Percentiles rank a stretch among this genome's conserved stretches.
Evolutionary conservation across 1,140 invertebrate species (phyloP).

Genomic region (Papilio helenus): DNA sequence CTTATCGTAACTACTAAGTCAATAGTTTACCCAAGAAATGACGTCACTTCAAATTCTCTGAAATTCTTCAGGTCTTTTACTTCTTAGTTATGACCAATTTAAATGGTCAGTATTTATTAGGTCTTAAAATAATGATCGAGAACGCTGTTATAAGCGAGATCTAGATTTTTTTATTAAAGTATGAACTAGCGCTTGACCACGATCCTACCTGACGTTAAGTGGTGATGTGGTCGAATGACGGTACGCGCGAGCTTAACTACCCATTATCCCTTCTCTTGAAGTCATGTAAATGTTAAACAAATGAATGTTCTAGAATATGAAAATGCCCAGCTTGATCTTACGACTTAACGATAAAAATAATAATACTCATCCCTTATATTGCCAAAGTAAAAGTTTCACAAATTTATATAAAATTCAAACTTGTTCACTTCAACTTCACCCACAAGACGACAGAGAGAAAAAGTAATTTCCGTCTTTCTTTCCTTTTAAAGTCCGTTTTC

Average conservation of each 20-base stretch:
- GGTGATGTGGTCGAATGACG: too few species aligned
- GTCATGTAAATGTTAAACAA: too few species aligned
- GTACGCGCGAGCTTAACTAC: too few species aligned
- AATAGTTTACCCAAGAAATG: not conserved
- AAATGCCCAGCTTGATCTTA: not conserved
- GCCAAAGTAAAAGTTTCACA: conserved; percentile 6
- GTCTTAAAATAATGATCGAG: too few species aligned
- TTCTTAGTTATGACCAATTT: too few species aligned
- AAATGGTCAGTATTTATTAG: too few species aligned
- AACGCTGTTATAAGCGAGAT: too few species aligned
- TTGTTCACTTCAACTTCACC: conserved; percentile 30
- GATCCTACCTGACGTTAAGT: too few species aligned
- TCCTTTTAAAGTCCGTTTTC: conserved; percentile 39
- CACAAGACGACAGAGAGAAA: conserved; percentile 12
- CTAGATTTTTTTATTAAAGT: too few species aligned
- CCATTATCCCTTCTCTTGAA: too few species aligned
- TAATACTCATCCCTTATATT: conserved; percentile 1
- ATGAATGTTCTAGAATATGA: not conserved
- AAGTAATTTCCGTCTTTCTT: conserved; percentile 30
- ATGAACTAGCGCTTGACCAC: too few species aligned
- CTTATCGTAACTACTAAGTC: not conserved
- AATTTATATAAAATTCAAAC: conserved; percentile 30
- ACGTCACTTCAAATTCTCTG: not conserved
- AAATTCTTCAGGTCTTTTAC: too few species aligned
- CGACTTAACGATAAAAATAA: not conserved